A percentile compares a stretch with the other conserved stretches of the same genome.
Conservation (phyloP, 2,797 vertebrate genomes). For the Pipistrellus nathusii region DNA sequence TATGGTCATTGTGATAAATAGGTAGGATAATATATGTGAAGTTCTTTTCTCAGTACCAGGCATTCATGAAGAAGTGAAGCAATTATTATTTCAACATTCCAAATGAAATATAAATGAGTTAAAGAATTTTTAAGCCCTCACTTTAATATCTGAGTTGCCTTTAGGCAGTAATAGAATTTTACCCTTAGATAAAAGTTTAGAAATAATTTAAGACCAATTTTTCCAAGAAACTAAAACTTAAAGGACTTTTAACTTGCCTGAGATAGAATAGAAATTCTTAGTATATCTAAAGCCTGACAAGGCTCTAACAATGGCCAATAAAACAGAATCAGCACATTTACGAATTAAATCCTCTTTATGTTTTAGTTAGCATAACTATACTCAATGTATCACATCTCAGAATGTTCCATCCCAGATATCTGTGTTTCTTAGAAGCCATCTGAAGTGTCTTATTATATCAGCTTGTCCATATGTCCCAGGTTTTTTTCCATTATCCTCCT, state of each 20-base stretch:
- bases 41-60: not conserved
- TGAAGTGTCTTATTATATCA: not conserved
- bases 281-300: not conserved
- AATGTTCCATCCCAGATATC: not conserved
- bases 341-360: not conserved
- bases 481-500: not conserved
- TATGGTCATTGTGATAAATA: not conserved
- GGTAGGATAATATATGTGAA: not conserved
- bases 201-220: slow-evolving; percentile 5
- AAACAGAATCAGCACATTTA: not conserved
- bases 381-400: not conserved
- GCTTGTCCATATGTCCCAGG: not conserved
- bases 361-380: not conserved
- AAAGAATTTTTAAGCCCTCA: not conserved
- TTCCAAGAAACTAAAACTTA: not conserved
- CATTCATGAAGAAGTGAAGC: not conserved
- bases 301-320: not conserved
- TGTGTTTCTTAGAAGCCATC: not conserved
- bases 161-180: not conserved
- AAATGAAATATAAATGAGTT: slow-evolving; percentile 59
- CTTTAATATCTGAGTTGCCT: slow-evolving; percentile 6
- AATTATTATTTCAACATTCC: slow-evolving; percentile 16
- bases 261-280: not conserved
- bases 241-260: not conserved
- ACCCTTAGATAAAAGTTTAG: not conserved